Percentiles rank a stretch among this genome's conserved stretches.
Conservation (phyloP, 92 coral and sea anemone species). For the Desmophyllum pertusum region DNA sequence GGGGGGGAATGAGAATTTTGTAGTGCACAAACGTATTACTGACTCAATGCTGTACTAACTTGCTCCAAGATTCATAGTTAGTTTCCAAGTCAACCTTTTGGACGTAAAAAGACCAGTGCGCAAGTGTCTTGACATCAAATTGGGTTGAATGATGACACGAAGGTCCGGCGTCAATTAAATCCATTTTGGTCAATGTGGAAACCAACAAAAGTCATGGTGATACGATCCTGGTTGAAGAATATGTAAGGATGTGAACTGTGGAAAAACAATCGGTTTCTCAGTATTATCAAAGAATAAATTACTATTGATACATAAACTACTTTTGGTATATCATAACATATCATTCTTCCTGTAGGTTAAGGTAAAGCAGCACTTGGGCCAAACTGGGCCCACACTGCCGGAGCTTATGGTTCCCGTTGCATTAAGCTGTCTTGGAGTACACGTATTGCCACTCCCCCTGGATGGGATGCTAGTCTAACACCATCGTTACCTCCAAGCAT, state of each 20-base stretch:
- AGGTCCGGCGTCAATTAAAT: slow-evolving; percentile 76
- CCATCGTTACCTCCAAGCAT: no score
- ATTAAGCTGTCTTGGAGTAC: no score
- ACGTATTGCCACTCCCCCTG: no score
- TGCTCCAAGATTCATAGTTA: slow-evolving; percentile 72
- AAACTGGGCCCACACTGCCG: no score
- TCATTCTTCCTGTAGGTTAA: neutral
- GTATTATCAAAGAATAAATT: neutral
- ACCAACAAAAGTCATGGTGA: slow-evolving; percentile 88
- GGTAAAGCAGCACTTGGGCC: no score
- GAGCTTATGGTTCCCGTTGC: no score
- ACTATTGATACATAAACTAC: no score
- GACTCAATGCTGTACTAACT: slow-evolving; percentile 44
- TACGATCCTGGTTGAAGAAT: slow-evolving; percentile 87
- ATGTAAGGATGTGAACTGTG: slow-evolving; percentile 90
- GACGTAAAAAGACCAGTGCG: slow-evolving; percentile 73
- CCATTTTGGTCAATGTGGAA: slow-evolving; percentile 81
- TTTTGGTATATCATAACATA: neutral
- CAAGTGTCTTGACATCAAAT: slow-evolving; percentile 73
- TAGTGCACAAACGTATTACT: neutral
- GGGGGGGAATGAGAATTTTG: neutral
- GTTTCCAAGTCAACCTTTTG: slow-evolving; percentile 76
- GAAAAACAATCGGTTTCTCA: neutral
- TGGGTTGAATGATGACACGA: slow-evolving; percentile 48
- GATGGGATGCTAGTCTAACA: no score